Evolutionary conservation across 2,888 invertebrate genomes (phyloP), one percentile per base, ranked within the genome.

Genomic region (Adelphocoris suturalis): DNA sequence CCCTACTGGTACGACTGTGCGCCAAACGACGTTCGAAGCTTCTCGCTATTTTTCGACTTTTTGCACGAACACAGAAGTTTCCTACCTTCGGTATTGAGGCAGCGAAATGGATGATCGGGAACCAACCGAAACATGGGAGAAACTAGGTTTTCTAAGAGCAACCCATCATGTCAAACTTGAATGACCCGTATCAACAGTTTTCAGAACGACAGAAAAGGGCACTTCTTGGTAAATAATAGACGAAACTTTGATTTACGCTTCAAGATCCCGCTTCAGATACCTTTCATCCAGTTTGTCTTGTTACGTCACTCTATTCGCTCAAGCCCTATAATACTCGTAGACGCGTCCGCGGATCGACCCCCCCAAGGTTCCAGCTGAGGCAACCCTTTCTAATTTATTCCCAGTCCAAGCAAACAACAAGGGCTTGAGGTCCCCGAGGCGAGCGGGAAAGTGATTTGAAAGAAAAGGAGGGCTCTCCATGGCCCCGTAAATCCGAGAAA

Each of bases 381-480:
- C n/a, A 37, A 37, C 85, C 85, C 85, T 37, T 85, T 85, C 85
- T 85, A 85, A 85, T 85, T 85, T 85, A 85, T 85, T 85, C 85
- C 37, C 85, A 57, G 16, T 23, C 57, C 57, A 9, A 55, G 61
- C 28, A 85, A 46, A 78, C 78, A 78, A 78, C 78, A 78, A 78
- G 78, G 78, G 78, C 78, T 68, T 5, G 27, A 23, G 27, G 23
- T 27, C 68, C 78, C 78, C 7, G 46, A 78, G 78, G 78, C 78
- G 23, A 78, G 16, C 46, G 78, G 37, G 78, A 76, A 76, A 78
- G 78, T 78, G n/a, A 68, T 68, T 23, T 9, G 68, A 46, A 47
- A 16, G 78, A 16, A 78, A 46, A 78, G 78, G 37, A 37, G 37
- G 37, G 46, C 19, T 14, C 7, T 11, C 68, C 23, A 68, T 23